Conservation (phyloP, 2,888 invertebrate species). For the Spilosoma lubricipeda region DNA sequence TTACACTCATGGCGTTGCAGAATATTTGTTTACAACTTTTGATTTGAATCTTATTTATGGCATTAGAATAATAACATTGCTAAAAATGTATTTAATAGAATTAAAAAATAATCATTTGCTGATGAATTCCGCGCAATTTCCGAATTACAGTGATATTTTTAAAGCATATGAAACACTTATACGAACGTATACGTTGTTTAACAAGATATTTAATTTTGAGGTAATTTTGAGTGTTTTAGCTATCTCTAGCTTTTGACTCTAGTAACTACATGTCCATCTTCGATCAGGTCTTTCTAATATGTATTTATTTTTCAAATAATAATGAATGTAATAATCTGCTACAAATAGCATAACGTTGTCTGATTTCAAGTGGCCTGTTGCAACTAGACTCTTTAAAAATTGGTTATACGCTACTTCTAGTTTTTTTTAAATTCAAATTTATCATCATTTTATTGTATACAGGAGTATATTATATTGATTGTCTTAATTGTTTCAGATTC, state of each 20-base stretch:
- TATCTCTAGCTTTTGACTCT: not conserved
- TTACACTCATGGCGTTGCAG: not conserved
- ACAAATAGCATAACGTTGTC: no score
- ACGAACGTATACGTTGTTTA: not conserved
- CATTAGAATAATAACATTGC: not conserved
- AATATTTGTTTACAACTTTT: not conserved
- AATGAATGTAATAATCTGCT: no score
- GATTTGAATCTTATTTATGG: not conserved
- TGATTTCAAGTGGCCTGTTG: no score
- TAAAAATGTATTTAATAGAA: not conserved
- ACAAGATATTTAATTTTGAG: not conserved
- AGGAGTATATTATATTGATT: no score
- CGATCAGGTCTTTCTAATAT: no score
- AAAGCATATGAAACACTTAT: not conserved
- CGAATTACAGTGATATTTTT: not conserved
- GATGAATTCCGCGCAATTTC: not conserved
- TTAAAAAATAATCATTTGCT: not conserved
- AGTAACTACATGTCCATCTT: no score
- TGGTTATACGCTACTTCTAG: no score
- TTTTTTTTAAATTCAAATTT: no score
- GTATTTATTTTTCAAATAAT: no score
- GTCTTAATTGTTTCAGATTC: no score
- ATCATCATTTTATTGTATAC: no score
- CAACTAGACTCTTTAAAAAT: no score
- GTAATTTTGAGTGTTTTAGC: not conserved